Evolutionary conservation across 2,113 vertebrate species (phyloP).

Genomic region (Cochlearius cochlearius): DNA sequence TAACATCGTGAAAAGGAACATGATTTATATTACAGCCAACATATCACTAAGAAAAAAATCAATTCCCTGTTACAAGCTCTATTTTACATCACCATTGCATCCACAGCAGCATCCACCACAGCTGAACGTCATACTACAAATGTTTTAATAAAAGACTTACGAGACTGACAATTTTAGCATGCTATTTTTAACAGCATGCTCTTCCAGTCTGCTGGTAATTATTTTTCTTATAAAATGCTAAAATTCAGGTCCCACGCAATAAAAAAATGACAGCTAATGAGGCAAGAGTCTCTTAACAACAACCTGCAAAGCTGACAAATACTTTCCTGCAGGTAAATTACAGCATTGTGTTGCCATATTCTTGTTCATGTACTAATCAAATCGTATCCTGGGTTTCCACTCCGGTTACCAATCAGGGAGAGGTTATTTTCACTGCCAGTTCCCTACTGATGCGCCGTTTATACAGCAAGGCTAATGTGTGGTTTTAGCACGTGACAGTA

Average conservation of each 20-base stretch:
- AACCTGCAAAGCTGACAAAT: neutral
- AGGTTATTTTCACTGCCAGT: neutral
- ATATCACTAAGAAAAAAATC: neutral
- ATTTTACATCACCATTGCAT: neutral
- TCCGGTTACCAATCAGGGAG: neutral
- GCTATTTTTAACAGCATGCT: neutral
- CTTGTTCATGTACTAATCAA: neutral
- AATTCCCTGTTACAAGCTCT: neutral
- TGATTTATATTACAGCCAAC: neutral
- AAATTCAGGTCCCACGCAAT: neutral
- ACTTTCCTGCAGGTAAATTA: neutral
- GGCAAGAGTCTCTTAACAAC: neutral
- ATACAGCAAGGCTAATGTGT: neutral
- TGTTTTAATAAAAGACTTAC: neutral
- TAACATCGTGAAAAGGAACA: neutral
- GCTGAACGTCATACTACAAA: neutral
- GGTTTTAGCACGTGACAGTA: neutral
- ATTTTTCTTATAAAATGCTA: neutral
- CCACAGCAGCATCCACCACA: neutral
- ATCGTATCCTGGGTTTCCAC: neutral
- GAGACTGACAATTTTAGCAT: neutral
- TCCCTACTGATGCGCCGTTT: neutral
- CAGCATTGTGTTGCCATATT: neutral
- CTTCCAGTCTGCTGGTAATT: neutral
- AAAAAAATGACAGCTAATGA: neutral